Evolutionary conservation across 1,140 invertebrate genomes (phyloP).

Genomic region (Mizuhopecten yessoensis): DNA sequence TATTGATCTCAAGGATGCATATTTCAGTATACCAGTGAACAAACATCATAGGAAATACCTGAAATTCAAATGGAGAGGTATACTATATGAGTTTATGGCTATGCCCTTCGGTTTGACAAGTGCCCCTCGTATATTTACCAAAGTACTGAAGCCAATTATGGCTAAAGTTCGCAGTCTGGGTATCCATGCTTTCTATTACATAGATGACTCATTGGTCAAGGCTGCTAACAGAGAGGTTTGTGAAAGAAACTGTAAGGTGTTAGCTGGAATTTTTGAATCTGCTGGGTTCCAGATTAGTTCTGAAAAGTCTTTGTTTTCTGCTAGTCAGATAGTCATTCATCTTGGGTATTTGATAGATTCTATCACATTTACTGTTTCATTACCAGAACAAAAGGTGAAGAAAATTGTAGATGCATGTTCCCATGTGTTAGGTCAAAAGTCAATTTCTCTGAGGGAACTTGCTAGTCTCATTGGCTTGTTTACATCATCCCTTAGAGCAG

Average conservation of each 20-base stretch:
- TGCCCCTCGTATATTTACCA: slow-evolving; percentile 56
- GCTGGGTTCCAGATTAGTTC: background rate
- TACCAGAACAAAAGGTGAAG: background rate
- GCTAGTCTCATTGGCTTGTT: background rate
- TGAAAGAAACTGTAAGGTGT: background rate
- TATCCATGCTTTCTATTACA: slow-evolving; percentile 41
- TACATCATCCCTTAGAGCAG: background rate
- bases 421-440: background rate
- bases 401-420: background rate
- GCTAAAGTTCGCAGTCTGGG: slow-evolving; percentile 43
- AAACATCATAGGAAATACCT: slow-evolving; percentile 46
- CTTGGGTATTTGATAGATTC: slow-evolving; percentile 10
- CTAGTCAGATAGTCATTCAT: background rate
- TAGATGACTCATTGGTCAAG: slow-evolving; percentile 53
- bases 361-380: background rate
- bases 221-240: too few species aligned
- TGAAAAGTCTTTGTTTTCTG: background rate
- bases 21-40: slow-evolving; percentile 55
- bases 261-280: background rate
- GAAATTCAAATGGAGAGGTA: slow-evolving; percentile 46
- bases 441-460: background rate
- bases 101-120: slow-evolving; percentile 55
- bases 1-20: slow-evolving; percentile 62
- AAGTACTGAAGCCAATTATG: slow-evolving; percentile 52
- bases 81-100: slow-evolving; percentile 47